A percentile compares a stretch with the other conserved stretches of the same genome.
Evolutionary conservation across 2,113 vertebrate genomes (phyloP).

Genomic region (Brevimyrus niger): DNA sequence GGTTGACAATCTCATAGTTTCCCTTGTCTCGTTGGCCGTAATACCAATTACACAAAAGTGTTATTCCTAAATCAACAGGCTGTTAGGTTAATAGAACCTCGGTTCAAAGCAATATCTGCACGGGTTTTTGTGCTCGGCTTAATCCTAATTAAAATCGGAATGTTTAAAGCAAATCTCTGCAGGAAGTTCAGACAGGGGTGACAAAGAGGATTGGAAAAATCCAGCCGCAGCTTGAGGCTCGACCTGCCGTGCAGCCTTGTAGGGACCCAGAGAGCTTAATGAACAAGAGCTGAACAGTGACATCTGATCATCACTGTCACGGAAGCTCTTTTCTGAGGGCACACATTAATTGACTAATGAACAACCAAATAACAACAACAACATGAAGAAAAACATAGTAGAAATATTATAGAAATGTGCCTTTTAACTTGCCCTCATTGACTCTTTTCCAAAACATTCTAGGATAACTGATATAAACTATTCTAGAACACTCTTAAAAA

Average conservation of each 20-base stretch:
- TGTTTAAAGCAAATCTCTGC: slow-evolving; percentile 33
- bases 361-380: neutral
- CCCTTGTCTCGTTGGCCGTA: neutral
- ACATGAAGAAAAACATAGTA: neutral
- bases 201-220: neutral
- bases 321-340: neutral
- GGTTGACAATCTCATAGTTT: neutral
- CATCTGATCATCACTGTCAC: neutral
- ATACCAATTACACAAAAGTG: neutral
- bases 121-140: slow-evolving; percentile 37
- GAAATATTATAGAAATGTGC: neutral
- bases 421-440: neutral
- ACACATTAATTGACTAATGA: neutral
- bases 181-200: slow-evolving; percentile 23
- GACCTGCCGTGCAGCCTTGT: neutral
- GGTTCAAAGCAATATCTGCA: slow-evolving; percentile 26
- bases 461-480: neutral
- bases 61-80: neutral
- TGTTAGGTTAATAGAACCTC: neutral
- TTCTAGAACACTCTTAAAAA: neutral
- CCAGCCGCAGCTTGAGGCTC: neutral
- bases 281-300: neutral
- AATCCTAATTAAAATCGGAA: slow-evolving; percentile 47
- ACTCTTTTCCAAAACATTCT: neutral
- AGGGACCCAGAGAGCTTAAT: neutral